Evolutionary conservation across 2,797 vertebrate genomes (phyloP).

Genomic region (Rhabdophis nuchalis): DNA sequence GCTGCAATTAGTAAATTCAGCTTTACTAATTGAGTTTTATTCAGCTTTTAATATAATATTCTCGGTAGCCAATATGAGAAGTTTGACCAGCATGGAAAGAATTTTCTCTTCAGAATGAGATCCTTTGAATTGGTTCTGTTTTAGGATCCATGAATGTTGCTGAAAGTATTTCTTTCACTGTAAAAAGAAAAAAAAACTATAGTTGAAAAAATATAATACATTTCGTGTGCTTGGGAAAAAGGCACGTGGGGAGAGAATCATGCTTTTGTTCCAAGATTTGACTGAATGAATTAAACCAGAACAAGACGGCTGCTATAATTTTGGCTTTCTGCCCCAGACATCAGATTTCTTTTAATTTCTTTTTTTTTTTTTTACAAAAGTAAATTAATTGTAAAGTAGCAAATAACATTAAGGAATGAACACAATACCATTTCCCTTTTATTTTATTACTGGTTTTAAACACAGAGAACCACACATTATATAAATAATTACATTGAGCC

Average conservation of each 20-base stretch:
- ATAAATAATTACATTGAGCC: slow-evolving; percentile 54
- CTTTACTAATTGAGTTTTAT: background rate
- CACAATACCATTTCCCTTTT: slow-evolving; percentile 37
- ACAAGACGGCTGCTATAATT: slow-evolving; percentile 63
- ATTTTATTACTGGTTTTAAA: slow-evolving; percentile 37
- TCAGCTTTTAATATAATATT: background rate
- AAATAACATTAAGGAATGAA: slow-evolving; percentile 50
- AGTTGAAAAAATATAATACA: slow-evolving; percentile 39
- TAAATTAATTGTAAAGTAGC: slow-evolving; percentile 50
- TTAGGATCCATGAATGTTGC: background rate
- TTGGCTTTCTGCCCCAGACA: slow-evolving; percentile 63
- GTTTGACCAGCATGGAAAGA: background rate
- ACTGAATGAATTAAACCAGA: slow-evolving; percentile 42
- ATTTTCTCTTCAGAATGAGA: background rate
- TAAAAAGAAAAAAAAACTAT: background rate
- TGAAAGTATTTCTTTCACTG: background rate
- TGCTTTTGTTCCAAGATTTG: slow-evolving; percentile 64
- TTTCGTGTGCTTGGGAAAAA: slow-evolving; percentile 60
- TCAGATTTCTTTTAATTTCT: slow-evolving; percentile 60
- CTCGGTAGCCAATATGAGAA: background rate
- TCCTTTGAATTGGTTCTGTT: slow-evolving; percentile 9
- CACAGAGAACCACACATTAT: slow-evolving; percentile 45
- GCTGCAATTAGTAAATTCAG: background rate
- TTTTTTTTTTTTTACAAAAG: slow-evolving; percentile 59
- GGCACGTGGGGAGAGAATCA: slow-evolving; percentile 60